Evolutionary conservation across 2,888 invertebrate species (phyloP), one percentile per base, ranked within the genome.

Genomic region (Lordiphosa andalusiaca): DNA sequence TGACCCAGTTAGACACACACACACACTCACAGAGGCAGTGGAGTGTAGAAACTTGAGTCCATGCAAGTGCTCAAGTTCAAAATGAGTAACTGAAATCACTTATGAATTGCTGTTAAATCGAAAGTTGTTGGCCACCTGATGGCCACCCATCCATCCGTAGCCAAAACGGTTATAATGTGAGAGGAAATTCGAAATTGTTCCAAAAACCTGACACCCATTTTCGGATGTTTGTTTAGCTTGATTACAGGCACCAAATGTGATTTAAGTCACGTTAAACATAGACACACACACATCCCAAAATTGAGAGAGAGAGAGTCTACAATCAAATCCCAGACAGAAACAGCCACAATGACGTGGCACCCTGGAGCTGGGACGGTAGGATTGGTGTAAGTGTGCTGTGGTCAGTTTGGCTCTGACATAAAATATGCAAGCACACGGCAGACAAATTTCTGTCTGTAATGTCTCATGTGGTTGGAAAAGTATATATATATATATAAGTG

Each of bases 191-290:
- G 30, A 65, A 78, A 71, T 70, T 70, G 47, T 51, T 42, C 64
- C 78, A 59, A 64, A 64, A 70, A 57, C 68, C 61, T 77, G 62
- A 55, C 35, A 36, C 21, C 36, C 58, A 37, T 30, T 12, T 40
- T 40, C 56, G 63, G 58, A 52, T 83, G 75, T 83, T 85, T 85
- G 73, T 57, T 72, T 72, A 66, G 81, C 77, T 80, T 83, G 85
- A 77, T 83, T 83, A 83, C 81, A 72, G 84, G 16, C 30, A 52
- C 77, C 76, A 57, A 85, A 83, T 75, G 77, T 85, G 76, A 85
- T 85, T 85, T 83, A 80, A 85, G 76, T 61, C 85, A 77, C 76
- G 76, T 78, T 76, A 74, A 71, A 52, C 54, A 82, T 39, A 77
- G 56, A 63, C 67, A 38, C 36, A 54, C 25, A 50, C 42, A 55